Evolutionary conservation across 2,113 vertebrate species (phyloP).

Genomic region (Plecturocebus donacophilus): DNA sequence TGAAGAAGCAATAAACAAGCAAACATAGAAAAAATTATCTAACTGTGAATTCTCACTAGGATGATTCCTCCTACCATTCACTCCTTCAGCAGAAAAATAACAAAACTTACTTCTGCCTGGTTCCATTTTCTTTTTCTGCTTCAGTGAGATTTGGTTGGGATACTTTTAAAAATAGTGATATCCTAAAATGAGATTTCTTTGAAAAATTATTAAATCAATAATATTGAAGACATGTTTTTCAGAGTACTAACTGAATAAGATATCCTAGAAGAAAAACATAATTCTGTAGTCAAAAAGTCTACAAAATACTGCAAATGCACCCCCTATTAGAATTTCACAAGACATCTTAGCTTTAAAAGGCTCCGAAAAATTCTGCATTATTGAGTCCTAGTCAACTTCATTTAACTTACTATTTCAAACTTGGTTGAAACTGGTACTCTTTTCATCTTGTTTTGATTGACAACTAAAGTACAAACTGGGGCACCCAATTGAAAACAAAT

Average conservation of each 20-base stretch:
- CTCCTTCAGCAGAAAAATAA: not conserved
- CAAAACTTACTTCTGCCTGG: not conserved
- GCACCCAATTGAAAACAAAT: not conserved
- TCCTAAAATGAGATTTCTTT: not conserved
- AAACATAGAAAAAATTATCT: conserved; percentile 6
- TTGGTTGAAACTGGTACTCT: not conserved
- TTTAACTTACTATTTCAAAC: not conserved
- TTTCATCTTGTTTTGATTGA: not conserved
- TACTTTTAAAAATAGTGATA: not conserved
- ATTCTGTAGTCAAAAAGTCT: not conserved
- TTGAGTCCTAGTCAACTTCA: not conserved
- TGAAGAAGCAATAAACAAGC: not conserved
- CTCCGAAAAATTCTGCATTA: not conserved
- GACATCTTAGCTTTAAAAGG: not conserved
- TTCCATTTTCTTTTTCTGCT: not conserved
- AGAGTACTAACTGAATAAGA: not conserved
- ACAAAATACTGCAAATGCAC: not conserved
- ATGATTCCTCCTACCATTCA: not conserved
- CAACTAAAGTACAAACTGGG: not conserved
- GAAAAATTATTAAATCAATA: not conserved
- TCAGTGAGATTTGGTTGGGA: not conserved
- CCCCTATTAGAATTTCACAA: not conserved
- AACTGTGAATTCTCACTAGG: not conserved
- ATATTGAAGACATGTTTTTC: not conserved
- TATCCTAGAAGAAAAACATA: not conserved